Base-by-base conservation (phyloP, 1,140 invertebrate genomes). In the Sinella curviseta region DNA sequence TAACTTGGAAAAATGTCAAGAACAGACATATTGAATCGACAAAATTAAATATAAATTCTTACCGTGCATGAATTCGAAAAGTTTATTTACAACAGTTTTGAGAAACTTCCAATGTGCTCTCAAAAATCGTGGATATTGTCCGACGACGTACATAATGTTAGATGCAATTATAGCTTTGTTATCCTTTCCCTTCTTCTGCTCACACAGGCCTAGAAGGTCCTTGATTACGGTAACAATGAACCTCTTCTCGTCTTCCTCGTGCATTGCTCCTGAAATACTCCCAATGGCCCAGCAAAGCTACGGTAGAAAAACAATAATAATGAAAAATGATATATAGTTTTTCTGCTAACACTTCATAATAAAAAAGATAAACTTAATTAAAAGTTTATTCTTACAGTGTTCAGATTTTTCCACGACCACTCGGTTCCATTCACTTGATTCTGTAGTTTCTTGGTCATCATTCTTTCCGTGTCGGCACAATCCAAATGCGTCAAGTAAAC, bases 61-160 rank as follows among this genome's bases (percentile, higher is more conserved):
- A 93, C 92, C 94, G 89, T 99, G 98, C 98, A 99, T 99, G 87
- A 99, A 99, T 89, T 99, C 98, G 89, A 99, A 99, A 39, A 99
- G 89, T 89, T 99, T 99, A 89, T 99, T 99, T 67, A 99, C 97
- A 85, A 99, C 98, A 78, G 98, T 99, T 89, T 99, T 99, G n/a
- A 99, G 90, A 88, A 99, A 99, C 87, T 98, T 97, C 98, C 98
- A 99, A 88, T 99, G 98, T n/a, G 97, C 97, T 84, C 97, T 89
- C 54, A 99, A 89, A 89, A 99, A 99, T 67, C 98, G 90, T 73
- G 98, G 98, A 90, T 99, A 99, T 86, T 99, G 98, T 31, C 98
- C 98, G 36, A 99, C 98, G 81, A 99, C 98, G 88, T 99, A 99
- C 98, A 99, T 99, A 82, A 99, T 99, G 87, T 99, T 99, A 80